Evolutionary conservation across 2,797 vertebrate genomes (phyloP).

Genomic region (Bryconaethiops microstoma): DNA sequence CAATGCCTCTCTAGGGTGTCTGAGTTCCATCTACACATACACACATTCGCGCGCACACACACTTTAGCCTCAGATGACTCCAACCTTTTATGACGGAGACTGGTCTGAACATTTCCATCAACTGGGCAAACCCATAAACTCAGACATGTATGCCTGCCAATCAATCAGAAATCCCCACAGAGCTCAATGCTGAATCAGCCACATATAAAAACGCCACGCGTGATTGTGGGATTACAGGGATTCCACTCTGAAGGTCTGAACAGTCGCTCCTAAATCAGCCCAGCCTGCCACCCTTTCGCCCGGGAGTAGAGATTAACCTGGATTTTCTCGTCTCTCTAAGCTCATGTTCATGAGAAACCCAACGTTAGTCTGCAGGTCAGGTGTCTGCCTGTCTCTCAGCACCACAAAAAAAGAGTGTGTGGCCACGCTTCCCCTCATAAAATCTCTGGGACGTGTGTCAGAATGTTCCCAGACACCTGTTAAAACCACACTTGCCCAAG

Average conservation of each 20-base stretch:
- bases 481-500: neutral
- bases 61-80: constrained; percentile 7
- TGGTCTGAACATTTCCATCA: neutral
- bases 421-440: neutral
- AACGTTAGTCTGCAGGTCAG: neutral
- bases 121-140: neutral
- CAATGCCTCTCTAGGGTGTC: constrained; percentile 47
- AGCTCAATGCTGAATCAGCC: neutral
- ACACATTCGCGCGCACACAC: neutral
- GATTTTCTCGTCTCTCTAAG: neutral
- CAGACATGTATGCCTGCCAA: neutral
- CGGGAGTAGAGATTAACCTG: neutral
- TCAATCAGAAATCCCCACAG: neutral
- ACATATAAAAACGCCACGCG: neutral
- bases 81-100: too few relatives aligned
- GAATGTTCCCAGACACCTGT: too few relatives aligned
- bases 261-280: neutral
- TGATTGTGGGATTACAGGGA: neutral
- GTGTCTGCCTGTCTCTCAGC: neutral
- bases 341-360: neutral
- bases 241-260: neutral
- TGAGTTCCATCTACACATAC: constrained; percentile 40
- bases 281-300: neutral
- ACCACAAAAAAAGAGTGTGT: neutral
- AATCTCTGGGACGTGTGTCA: neutral